Evolutionary conservation across 1,140 invertebrate species (phyloP), one percentile per base, ranked within the genome.

Genomic region (Drosophila sp.): DNA sequence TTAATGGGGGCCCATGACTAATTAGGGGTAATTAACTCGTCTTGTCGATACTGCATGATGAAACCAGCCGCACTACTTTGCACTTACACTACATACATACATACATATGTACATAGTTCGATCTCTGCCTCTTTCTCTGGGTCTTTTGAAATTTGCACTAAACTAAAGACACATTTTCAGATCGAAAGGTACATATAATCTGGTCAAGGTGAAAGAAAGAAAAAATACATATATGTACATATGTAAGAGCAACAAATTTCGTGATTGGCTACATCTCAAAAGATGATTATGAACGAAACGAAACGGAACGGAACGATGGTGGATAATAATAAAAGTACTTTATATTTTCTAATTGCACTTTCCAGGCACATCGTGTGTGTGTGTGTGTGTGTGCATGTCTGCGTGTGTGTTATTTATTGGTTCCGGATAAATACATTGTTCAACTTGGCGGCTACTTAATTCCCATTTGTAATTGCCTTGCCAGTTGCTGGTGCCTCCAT

Each of bases 381-480:
- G 2, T 27, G 33, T 33, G 29, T 65, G 30, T 57, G 74, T 57
- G 71, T 17, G 17, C n/a, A n/a, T 17, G 17, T 17, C 17, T 70
- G 74, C 72, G 61, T 69, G 66, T 66, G 23, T 62, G 66, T 77
- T 78, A 70, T 74, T 74, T 78, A 78, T 78, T 78, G 75, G 75
- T 78, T 78, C 75, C 75, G 75, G 71, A 74, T 78, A 78, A 74
- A 78, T 78, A 74, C 75, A 77, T 74, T 70, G 62, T 66, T 50
- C 70, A 50, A 70, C 66, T 70, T 66, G 70, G 38, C 66, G 71
- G 75, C 71, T 78, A 78, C 75, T 78, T 78, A 78, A 78, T 78
- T 78, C 44, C 44, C 44, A 50, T 78, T 61, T 74, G 63, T 78
- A 78, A 78, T 78, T 78, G 72, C 74, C 55, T 70, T 70, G 71